phyloP scores from a whole-genome alignment of 2,797 vertebrate species.

The Catamblyrhynchus diadema region DNA sequence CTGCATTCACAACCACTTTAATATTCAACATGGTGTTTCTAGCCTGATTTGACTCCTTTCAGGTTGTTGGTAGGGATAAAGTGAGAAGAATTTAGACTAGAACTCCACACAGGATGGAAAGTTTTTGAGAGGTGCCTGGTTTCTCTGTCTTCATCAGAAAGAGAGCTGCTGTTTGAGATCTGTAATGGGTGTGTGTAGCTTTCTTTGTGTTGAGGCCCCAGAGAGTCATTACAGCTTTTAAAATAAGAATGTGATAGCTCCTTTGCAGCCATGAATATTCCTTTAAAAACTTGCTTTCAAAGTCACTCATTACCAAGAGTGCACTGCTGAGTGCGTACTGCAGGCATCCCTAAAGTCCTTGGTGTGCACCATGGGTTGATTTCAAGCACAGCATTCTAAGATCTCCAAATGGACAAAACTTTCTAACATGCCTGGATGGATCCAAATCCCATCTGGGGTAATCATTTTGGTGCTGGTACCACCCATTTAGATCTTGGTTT shows the following conservation, averaged over 20 bases:
- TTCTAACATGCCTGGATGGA: background rate
- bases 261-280: background rate
- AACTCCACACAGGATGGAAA: background rate
- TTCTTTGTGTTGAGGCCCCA: background rate
- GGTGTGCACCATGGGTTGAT: background rate
- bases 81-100: background rate
- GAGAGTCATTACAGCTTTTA: background rate
- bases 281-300: background rate
- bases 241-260: background rate
- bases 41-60: background rate
- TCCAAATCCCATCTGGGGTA: background rate
- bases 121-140: background rate
- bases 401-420: background rate
- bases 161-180: background rate
- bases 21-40: background rate
- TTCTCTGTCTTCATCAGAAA: background rate
- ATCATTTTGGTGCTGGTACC: background rate
- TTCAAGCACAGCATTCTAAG: background rate
- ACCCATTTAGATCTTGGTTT: background rate
- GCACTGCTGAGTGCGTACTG: background rate
- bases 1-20: background rate
- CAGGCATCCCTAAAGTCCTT: background rate
- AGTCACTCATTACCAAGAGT: background rate
- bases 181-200: fast-evolving
- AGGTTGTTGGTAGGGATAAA: background rate